Conservation (phyloP, 2,113 vertebrate genomes). For the Mustela lutreola region DNA sequence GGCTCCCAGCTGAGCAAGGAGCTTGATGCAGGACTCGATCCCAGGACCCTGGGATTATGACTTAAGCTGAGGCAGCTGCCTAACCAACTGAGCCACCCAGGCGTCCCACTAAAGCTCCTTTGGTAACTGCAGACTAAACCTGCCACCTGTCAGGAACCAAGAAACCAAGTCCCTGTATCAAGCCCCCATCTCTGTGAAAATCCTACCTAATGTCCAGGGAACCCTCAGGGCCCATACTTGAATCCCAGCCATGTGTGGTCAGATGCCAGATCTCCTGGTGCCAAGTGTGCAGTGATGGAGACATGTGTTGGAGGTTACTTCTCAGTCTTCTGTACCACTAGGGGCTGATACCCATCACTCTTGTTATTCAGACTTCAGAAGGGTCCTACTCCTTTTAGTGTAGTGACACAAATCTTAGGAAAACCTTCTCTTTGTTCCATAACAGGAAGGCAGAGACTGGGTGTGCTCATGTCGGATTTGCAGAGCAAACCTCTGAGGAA, state of each 20-base stretch:
- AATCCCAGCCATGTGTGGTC: not conserved
- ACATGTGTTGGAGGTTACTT: not conserved
- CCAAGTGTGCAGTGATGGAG: not conserved
- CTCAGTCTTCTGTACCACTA: not conserved
- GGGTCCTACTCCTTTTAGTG: not conserved
- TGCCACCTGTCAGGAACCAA: not conserved
- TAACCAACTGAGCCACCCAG: no score
- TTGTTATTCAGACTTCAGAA: conserved; percentile 44
- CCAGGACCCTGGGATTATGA: no score
- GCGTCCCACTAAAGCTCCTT: not conserved
- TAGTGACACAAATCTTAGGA: not conserved
- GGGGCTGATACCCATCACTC: not conserved
- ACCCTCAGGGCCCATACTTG: not conserved
- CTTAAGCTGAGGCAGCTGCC: no score
- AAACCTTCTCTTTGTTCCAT: conserved; percentile 27
- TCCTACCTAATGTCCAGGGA: not conserved
- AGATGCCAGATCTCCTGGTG: not conserved
- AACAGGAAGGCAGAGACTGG: not conserved
- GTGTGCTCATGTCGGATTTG: not conserved
- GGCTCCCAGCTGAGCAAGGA: no score
- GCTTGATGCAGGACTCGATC: no score
- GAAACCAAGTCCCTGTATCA: not conserved
- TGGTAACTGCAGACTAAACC: not conserved
- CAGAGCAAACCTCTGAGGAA: not conserved
- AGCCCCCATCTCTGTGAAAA: conserved; percentile 29